These are phyloP conservation scores for Antechinus stuartii DNA, from an alignment of 2,113 vertebrate genomes.

Conservation along the genomic window DNA sequence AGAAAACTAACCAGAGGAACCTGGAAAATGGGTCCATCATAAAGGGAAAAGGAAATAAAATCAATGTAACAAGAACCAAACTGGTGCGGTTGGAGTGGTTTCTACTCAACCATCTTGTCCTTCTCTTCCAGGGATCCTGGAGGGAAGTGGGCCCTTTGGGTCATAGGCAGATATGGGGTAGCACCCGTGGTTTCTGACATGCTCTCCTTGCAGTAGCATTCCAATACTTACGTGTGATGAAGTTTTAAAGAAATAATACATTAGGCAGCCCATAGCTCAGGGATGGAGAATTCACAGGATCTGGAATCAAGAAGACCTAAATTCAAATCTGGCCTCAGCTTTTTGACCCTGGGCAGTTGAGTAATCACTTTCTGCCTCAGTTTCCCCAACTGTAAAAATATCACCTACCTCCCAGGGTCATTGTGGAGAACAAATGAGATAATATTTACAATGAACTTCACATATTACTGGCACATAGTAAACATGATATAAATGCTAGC, in stretches of 20 bases:
- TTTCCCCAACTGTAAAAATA: background rate
- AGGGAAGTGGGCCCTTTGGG: background rate
- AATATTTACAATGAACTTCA: background rate
- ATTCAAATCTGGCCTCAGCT: background rate
- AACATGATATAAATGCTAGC: background rate
- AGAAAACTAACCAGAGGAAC: constrained; percentile 66
- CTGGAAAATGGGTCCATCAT: fast-evolving
- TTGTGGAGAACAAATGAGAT: background rate
- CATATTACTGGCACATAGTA: background rate
- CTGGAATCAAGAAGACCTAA: background rate
- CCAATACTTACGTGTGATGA: background rate
- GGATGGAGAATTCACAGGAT: background rate
- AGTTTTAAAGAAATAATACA: background rate
- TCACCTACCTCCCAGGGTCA: background rate
- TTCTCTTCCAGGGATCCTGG: background rate
- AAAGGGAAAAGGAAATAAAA: constrained; percentile 59
- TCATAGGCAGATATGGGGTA: background rate
- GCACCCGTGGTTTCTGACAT: background rate
- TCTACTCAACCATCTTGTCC: background rate
- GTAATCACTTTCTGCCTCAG: background rate
- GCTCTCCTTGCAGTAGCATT: background rate
- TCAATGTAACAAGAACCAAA: background rate
- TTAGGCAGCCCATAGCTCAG: background rate
- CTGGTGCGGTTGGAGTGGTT: background rate
- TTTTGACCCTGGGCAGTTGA: background rate